A percentile compares a stretch with the other conserved stretches of the same genome.
These are phyloP conservation scores for Dynastes tityus DNA, from an alignment of 2,888 invertebrate genomes.

Conservation along the genomic window DNA sequence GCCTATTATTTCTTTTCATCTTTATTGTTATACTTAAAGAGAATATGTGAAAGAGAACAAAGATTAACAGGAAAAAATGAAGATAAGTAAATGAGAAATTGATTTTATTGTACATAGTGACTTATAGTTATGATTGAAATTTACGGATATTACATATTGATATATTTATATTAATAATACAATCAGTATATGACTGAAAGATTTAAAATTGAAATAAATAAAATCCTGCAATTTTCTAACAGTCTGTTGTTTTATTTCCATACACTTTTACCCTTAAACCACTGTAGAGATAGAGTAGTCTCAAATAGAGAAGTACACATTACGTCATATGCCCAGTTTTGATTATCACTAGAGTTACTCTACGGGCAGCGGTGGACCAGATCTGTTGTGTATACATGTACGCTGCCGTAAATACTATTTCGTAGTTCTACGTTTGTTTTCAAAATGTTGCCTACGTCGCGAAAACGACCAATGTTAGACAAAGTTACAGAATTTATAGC, in stretches of 20 bases:
- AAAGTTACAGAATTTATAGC: too few relatives aligned
- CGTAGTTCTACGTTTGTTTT: too few relatives aligned
- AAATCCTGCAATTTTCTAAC: constrained; percentile 64
- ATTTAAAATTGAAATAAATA: constrained; percentile 63
- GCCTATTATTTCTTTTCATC: not conserved
- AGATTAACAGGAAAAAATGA: constrained; percentile 1
- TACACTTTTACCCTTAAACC: too few relatives aligned
- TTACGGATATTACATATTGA: constrained; percentile 69
- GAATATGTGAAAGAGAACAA: not conserved
- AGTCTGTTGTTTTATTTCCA: constrained; percentile 32
- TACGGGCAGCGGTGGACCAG: too few relatives aligned
- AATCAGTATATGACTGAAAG: constrained; percentile 68
- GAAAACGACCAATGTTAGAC: too few relatives aligned
- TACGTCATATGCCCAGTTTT: too few relatives aligned
- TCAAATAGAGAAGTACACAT: too few relatives aligned
- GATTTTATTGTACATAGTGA: constrained; percentile 69
- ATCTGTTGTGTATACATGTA: too few relatives aligned
- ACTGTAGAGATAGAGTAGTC: too few relatives aligned
- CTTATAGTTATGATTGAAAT: constrained; percentile 64
- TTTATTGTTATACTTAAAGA: constrained; percentile 6
- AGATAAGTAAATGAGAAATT: constrained; percentile 50
- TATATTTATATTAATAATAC: constrained; percentile 69
- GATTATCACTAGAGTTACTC: too few relatives aligned
- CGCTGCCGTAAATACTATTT: too few relatives aligned
- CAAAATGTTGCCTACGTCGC: too few relatives aligned